phyloP scores from a whole-genome alignment of 2,888 invertebrate species.

The Palloptera scutellata region DNA sequence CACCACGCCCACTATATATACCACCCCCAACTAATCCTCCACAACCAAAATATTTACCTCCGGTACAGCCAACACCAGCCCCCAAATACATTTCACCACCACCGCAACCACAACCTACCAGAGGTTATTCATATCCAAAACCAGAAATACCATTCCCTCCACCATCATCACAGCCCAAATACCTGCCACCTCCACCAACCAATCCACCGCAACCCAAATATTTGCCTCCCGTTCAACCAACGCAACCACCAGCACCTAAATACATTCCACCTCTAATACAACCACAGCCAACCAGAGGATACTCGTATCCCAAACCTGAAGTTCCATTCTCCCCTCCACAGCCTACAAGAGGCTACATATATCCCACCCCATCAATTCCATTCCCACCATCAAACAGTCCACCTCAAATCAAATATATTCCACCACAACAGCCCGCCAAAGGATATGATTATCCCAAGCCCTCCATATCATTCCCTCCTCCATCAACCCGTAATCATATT shows the following conservation, averaged over 20 bases:
- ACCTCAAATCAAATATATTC: constrained; percentile 38
- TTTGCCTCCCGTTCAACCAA: constrained; percentile 39
- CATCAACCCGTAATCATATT: constrained; percentile 20
- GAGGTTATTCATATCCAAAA: constrained; percentile 47
- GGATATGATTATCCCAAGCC: background rate
- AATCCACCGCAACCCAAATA: constrained; percentile 25
- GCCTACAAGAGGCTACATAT: constrained; percentile 24
- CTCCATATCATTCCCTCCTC: background rate
- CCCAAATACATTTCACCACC: background rate
- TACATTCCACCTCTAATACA: no score
- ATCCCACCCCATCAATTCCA: constrained; percentile 9
- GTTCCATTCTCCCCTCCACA: constrained; percentile 8
- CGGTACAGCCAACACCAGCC: constrained; percentile 34
- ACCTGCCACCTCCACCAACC: constrained; percentile 42
- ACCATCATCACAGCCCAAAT: constrained; percentile 34
- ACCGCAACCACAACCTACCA: background rate
- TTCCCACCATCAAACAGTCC: constrained; percentile 19
- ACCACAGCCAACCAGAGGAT: constrained; percentile 35
- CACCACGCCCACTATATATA: constrained; percentile 36
- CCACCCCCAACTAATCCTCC: constrained; percentile 33
- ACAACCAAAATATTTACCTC: constrained; percentile 37
- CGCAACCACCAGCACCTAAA: constrained; percentile 28
- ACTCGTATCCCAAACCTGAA: constrained; percentile 45
- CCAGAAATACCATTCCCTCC: constrained; percentile 43
- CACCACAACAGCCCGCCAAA: constrained; percentile 21